phyloP scores from a whole-genome alignment of 2,888 invertebrate genomes.

The Poecilus cupreus region DNA sequence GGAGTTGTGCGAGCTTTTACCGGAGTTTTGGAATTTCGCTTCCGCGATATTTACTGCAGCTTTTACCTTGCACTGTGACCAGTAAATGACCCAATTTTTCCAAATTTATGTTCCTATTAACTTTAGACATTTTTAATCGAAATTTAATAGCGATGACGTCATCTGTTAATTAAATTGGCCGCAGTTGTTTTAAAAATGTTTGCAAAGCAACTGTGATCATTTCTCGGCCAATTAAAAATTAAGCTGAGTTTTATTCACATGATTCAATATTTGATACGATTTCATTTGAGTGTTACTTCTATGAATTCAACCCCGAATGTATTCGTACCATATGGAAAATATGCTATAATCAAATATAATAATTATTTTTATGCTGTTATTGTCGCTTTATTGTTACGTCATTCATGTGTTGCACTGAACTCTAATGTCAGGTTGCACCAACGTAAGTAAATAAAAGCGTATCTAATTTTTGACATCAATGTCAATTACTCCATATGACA shows the following conservation, averaged over 20 bases:
- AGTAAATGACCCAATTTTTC: conserved; percentile 41
- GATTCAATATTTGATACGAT: neutral
- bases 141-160: conserved; percentile 43
- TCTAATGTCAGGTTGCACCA: too few species aligned
- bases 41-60: conserved; percentile 41
- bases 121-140: conserved; percentile 43
- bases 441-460: too few species aligned
- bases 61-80: conserved; percentile 39
- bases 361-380: too few species aligned
- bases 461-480: too few species aligned
- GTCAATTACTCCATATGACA: too few species aligned
- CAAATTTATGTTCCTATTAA: conserved; percentile 45
- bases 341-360: too few species aligned
- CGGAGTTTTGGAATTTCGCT: conserved; percentile 23
- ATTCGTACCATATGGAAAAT: too few species aligned
- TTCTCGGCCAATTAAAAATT: neutral
- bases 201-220: neutral
- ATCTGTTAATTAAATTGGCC: conserved; percentile 39
- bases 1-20: conserved; percentile 30
- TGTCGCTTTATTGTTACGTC: too few species aligned
- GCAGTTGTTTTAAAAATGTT: conserved; percentile 26
- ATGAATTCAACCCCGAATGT: too few species aligned
- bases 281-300: too few species aligned
- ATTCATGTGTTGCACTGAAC: too few species aligned
- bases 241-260: neutral